Base-by-base conservation (phyloP, 2,113 vertebrate species). In the Dipodomys merriami region DNA sequence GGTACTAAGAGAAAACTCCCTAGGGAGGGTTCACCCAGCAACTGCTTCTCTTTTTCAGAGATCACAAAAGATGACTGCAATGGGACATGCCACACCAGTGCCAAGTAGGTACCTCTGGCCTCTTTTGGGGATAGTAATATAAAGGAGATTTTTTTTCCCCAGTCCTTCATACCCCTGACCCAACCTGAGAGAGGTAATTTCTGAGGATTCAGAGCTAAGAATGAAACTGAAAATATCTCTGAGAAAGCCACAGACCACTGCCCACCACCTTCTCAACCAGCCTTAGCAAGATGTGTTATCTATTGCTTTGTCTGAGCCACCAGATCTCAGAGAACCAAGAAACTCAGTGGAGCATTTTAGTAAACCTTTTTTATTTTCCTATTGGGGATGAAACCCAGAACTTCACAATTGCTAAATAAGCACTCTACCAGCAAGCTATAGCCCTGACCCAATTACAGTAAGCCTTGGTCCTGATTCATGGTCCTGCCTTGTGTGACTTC, bases 21-120 rank as follows among this genome's bases (percentile, higher is more conserved):
- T 1, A 62, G 30, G 20, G 19, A 16, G 13, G 19, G 16, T 64
- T 96, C 60, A 94, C 30, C 5, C 2, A 20, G 62, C 27, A 35
- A 64, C 22, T 77, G 90, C 8, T 81, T 96, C 19, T 84, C 74
- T 94, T 64, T 98, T 98, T 72, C 98, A 99, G 99, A 98, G 89
- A 98, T 99, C 60, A 98, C 97, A 13, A 97, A 98, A 1, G 98
- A 98, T 4, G 83, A 91, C 1, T 99, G 99, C 49, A 98, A 98
- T 0, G 13, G 97, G 13, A 98, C 94, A 0, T 99, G 99, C 96
- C 99, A 99, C 93, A 99, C 98, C 90, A 99, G 99, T 1, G 99
- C 99, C 49, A 99, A 99, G 99, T 99, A 97, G 67, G 99, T 99
- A 81, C 81, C 72, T 89, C 94, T 18, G 33, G 65, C 22, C 68